These are phyloP conservation scores for Ictalurus furcatus DNA, from an alignment of 2,113 vertebrate species.

Conservation along the genomic window DNA sequence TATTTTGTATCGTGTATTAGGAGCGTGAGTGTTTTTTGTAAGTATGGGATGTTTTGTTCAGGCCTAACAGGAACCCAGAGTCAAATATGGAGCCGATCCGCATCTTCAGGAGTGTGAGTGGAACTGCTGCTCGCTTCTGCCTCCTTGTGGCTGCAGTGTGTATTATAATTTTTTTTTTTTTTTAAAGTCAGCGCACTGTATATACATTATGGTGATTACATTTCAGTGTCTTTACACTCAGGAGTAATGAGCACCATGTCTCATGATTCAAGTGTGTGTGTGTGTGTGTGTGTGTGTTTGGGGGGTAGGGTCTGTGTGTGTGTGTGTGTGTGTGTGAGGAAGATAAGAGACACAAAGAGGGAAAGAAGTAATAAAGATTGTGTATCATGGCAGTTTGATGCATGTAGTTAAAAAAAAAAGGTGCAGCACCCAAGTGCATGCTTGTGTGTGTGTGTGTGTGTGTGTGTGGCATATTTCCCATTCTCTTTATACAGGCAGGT, in stretches of 20 bases:
- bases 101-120: background rate
- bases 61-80: background rate
- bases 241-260: background rate
- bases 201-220: background rate
- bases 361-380: background rate
- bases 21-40: background rate
- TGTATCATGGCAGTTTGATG: conserved; percentile 3
- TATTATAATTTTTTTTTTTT: background rate
- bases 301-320: too few relatives aligned
- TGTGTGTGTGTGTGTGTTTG: background rate
- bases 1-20: background rate
- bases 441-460: conserved; percentile 10
- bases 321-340: background rate
- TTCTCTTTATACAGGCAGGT: conserved; percentile 69
- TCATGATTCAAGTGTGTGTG: background rate
- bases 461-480: conserved; percentile 60
- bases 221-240: background rate
- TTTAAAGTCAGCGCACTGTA: background rate
- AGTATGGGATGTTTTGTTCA: background rate
- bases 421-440: background rate
- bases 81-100: background rate
- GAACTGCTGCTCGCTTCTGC: conserved; percentile 2
- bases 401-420: background rate
- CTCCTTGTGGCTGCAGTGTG: conserved; percentile 17
- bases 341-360: background rate